Base-by-base conservation (phyloP, 2,797 vertebrate species). In the Sebastes trivittatus region DNA sequence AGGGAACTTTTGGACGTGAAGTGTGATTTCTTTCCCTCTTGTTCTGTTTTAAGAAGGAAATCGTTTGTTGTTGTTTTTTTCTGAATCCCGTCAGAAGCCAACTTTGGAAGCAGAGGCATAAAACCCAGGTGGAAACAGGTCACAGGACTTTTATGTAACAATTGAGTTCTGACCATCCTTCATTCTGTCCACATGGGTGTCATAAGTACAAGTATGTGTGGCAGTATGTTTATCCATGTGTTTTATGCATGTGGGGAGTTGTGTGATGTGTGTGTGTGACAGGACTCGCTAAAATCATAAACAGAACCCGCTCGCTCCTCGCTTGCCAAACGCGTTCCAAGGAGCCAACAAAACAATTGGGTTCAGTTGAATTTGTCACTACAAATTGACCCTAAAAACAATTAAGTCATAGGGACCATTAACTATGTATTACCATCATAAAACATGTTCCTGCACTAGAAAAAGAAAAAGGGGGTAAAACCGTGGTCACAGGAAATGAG, bases 401-500 rank as follows among this genome's bases (percentile, higher is more conserved):
- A 94, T 95, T 93, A 95, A 95, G 94, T 95, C 93, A 94, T 91
- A 93, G 93, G 93, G 92, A 79, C 92, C 94, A 94, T 95, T 95
- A 94, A 93, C 89, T 89, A 94, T 84, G 91, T 93, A 93, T 93
- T 94, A 93, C 90, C 92, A 90, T 88, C 94, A 95, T 95, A 95
- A 95, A 95, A 93, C 92, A 94, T 94, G 93, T 93, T 87, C 89
- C 87, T 93, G 85, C 78, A 56, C 68, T 75, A 79, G 87, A 77
- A 90, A 91, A 90, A 89, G 87, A 88, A 91, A 91, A 90, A 90
- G 80, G 89, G 89, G 94, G 93, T 95, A 95, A 94, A 94, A 80
- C 81, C 66, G 83, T 95, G 95, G 94, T 94, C 94, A 95, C 91
- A 95, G 94, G 94, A 95, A 95, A 96, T 96, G 94, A 96, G 93